A percentile compares a stretch with the other conserved stretches of the same genome.
These are phyloP conservation scores for Noctua comes DNA, from an alignment of 2,888 invertebrate species.

Conservation along the genomic window DNA sequence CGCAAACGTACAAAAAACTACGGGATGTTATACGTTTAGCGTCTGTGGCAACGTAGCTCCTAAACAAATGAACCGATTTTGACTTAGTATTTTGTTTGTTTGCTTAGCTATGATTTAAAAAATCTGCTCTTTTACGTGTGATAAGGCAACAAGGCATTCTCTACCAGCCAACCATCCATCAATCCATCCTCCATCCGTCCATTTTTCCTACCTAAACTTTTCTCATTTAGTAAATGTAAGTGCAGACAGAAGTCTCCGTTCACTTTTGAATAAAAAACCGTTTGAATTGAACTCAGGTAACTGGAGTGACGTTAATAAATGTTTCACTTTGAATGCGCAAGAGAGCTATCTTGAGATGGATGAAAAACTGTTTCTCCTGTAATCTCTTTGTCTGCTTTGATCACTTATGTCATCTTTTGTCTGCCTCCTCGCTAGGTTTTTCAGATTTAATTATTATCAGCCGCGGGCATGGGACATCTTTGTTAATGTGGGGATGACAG, in stretches of 20 bases:
- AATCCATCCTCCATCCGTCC: no score
- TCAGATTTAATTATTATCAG: background rate
- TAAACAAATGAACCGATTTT: background rate
- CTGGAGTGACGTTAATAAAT: conserved; percentile 26
- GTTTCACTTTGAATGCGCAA: conserved; percentile 36
- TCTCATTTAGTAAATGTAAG: conserved; percentile 8
- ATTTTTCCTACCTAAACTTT: background rate
- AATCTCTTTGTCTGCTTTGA: conserved; percentile 10
- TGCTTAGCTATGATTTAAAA: no score
- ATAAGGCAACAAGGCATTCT: no score
- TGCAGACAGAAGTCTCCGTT: background rate
- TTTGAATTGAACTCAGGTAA: conserved; percentile 2
- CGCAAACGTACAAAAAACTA: no score
- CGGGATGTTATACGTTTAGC: no score
- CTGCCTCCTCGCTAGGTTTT: background rate
- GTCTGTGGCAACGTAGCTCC: background rate
- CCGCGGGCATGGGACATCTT: background rate
- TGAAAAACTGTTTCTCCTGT: conserved; percentile 11
- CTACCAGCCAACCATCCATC: no score
- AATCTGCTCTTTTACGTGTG: no score
- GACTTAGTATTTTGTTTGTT: background rate
- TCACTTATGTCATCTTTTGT: background rate
- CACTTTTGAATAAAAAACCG: conserved; percentile 31
- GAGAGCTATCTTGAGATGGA: conserved; percentile 21
- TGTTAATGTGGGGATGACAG: background rate